These are phyloP conservation scores for Leucophenga varia DNA, from an alignment of 1,140 invertebrate species.

Conservation along the genomic window DNA sequence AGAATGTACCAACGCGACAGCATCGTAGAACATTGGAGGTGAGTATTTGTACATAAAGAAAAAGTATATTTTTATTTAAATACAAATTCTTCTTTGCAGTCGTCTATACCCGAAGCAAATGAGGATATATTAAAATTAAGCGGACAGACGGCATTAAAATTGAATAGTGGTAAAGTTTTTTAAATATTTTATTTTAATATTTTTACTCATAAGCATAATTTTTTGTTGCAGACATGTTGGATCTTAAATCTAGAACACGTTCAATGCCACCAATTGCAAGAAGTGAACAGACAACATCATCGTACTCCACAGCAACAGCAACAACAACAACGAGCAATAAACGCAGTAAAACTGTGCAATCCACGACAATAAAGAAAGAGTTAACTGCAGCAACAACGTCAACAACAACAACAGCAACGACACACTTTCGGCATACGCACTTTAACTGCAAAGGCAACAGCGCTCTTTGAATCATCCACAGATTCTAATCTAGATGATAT, in stretches of 20 bases:
- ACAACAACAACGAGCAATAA: conserved; percentile 7
- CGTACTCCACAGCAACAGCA: conserved; percentile 3
- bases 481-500: conserved; percentile 43
- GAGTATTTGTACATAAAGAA: too few relatives aligned
- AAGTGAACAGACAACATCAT: conserved; percentile 30
- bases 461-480: conserved; percentile 26
- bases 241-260: neutral
- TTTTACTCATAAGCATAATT: neutral
- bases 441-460: conserved; percentile 19
- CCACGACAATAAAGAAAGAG: neutral
- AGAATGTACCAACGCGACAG: conserved; percentile 68
- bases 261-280: neutral
- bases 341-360: neutral
- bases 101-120: conserved; percentile 71
- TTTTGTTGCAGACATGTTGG: neutral
- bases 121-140: conserved; percentile 61
- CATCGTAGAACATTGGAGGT: conserved; percentile 64
- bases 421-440: conserved; percentile 27
- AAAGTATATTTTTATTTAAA: conserved; percentile 1
- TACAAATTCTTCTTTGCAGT: conserved; percentile 61
- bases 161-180: too few relatives aligned
- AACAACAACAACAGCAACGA: conserved; percentile 8
- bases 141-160: too few relatives aligned
- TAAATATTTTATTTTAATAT: too few relatives aligned
- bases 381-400: conserved; percentile 7